A percentile compares a stretch with the other conserved stretches of the same genome.
phyloP scores from a whole-genome alignment of 2,113 vertebrate genomes.

The Sorex araneus region DNA sequence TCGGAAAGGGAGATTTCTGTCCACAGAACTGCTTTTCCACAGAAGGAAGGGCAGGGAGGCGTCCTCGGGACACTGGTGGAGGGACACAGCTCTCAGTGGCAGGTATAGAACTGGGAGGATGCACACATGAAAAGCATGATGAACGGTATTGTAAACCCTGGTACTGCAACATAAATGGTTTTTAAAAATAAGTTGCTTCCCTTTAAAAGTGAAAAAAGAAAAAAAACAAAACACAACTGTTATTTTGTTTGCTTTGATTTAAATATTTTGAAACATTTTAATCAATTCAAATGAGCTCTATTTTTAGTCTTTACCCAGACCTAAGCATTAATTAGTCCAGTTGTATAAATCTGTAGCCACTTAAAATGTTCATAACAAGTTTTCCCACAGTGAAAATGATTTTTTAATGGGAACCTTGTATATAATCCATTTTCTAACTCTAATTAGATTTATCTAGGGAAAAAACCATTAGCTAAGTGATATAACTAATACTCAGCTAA shows the following conservation, averaged over 20 bases:
- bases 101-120: no score
- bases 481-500: constrained; percentile 68
- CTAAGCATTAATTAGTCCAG: constrained; percentile 66
- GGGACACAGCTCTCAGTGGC: no score
- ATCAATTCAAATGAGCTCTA: constrained; percentile 29
- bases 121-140: no score
- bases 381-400: constrained; percentile 71
- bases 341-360: constrained; percentile 62
- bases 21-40: no score
- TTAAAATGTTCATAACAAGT: constrained; percentile 70
- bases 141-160: no score
- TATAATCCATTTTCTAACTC: constrained; percentile 71
- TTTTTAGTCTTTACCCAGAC: neutral
- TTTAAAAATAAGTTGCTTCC: no score
- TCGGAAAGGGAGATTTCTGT: no score
- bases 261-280: constrained; percentile 34
- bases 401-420: constrained; percentile 73
- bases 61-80: no score
- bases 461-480: constrained; percentile 66
- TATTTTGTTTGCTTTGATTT: constrained; percentile 1
- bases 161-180: no score
- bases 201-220: no score
- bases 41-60: no score
- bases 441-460: constrained; percentile 74
- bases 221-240: neutral